A percentile compares a stretch with the other conserved stretches of the same genome.
These are phyloP conservation scores for Porites australiensis DNA, from an alignment of 64 coral and sea anemone species.

Conservation along the genomic window DNA sequence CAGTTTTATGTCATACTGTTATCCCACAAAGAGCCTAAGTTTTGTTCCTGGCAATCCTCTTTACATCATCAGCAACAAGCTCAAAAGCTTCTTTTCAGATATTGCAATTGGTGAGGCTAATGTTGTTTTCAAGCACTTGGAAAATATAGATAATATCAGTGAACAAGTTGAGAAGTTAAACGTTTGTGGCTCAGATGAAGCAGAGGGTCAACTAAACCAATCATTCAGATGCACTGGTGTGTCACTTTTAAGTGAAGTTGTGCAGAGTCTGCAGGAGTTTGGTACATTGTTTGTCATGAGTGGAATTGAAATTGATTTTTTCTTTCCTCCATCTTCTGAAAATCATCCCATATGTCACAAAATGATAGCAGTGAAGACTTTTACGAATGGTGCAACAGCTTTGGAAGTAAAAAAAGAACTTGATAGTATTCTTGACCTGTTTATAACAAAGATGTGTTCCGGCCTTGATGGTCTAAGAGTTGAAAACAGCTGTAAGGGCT, in stretches of 20 bases:
- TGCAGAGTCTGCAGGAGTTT: neutral
- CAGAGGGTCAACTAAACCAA: neutral
- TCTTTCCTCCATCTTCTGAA: slow-evolving; percentile 53
- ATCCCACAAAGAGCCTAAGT: neutral
- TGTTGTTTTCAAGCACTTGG: neutral
- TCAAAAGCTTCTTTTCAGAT: slow-evolving; percentile 20
- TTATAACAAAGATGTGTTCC: slow-evolving; percentile 66
- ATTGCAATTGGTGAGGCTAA: neutral
- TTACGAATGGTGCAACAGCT: neutral
- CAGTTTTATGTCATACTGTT: neutral
- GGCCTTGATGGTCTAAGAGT: neutral
- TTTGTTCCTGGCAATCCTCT: slow-evolving; percentile 2
- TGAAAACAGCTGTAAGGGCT: neutral
- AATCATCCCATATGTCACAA: slow-evolving; percentile 66
- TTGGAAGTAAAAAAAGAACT: slow-evolving; percentile 12
- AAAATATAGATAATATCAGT: neutral
- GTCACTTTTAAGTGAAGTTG: neutral
- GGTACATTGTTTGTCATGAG: slow-evolving; percentile 54
- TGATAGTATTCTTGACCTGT: slow-evolving; percentile 14
- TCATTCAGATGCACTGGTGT: neutral
- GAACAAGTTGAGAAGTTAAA: neutral
- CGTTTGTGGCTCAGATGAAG: neutral
- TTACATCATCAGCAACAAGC: slow-evolving; percentile 8
- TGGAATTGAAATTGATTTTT: slow-evolving; percentile 55
- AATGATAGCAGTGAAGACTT: slow-evolving; percentile 19